These are phyloP conservation scores for Apotomis betuletana DNA, from an alignment of 2,888 invertebrate genomes.

Conservation along the genomic window DNA sequence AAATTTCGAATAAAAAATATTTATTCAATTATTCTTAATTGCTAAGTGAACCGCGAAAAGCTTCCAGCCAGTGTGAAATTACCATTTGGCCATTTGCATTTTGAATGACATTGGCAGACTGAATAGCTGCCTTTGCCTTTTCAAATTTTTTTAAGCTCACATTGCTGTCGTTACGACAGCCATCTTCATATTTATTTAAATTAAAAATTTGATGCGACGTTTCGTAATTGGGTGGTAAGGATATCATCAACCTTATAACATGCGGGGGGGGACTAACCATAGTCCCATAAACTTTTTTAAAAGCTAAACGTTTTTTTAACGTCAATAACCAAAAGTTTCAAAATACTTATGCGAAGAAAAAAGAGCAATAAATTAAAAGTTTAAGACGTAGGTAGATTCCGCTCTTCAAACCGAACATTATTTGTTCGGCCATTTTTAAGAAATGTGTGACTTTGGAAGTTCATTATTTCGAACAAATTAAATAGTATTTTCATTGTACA, in stretches of 20 bases:
- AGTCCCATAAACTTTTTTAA: no score
- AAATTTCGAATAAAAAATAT: conserved; percentile 31
- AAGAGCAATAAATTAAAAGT: no score
- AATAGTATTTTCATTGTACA: no score
- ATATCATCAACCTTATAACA: neutral
- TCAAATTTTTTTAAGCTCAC: neutral
- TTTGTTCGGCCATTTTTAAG: no score
- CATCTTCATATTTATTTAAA: conserved; percentile 12
- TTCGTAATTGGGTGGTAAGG: neutral
- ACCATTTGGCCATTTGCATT: neutral
- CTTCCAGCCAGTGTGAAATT: conserved; percentile 12
- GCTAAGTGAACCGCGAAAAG: conserved; percentile 14
- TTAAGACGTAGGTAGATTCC: no score
- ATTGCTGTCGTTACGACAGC: conserved; percentile 6
- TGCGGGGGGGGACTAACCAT: no score
- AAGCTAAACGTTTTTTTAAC: no score
- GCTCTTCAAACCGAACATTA: no score
- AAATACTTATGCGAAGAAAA: no score
- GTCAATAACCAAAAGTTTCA: no score
- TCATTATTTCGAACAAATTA: no score
- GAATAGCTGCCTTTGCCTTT: conserved; percentile 2
- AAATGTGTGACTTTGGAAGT: no score
- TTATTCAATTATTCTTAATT: conserved; percentile 26
- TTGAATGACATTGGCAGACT: neutral
- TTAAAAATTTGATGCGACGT: neutral